Evolutionary conservation across 1,140 invertebrate genomes (phyloP), one percentile per base, ranked within the genome.

Genomic region (Asbolus verrucosus): DNA sequence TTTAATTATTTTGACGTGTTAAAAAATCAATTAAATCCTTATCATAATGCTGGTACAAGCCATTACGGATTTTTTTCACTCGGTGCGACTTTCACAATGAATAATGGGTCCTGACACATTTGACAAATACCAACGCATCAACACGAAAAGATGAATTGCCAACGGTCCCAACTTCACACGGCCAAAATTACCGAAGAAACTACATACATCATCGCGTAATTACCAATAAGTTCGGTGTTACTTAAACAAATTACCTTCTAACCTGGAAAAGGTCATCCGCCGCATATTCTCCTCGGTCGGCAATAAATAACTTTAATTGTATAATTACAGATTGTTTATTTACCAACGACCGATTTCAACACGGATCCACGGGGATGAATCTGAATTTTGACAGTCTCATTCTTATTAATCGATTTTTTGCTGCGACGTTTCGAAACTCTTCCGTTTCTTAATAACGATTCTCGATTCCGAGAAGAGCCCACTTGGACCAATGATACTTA

Each of bases 21-120:
- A 54, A 54, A 54, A 54, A 54, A 54, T 54, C 46, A 54, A 54
- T 54, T 54, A 54, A 54, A 54, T 54, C 46, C 46, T 54, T 54
- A 54, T 54, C 46, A 54, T 19, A 54, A 54, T 30, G 11, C 18
- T 27, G 46, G 46, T n/a, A 54, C 46, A 54, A 54, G 46, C 46
- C 11, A 54, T 54, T 54, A 54, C 19, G 21, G 46, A 27, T 27
- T 13, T 54, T 36, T 54, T 27, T 46, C n/a, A n/a, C n/a, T n/a
- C 14, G 14, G 13, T 6, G 43, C 43, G 43, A 50, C 43, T 50
- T 50, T 50, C 46, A 27, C 46, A 54, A 54, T 54, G 46, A 54
- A n/a, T 54, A 54, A 54, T 54, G 46, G 9, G n/a, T n/a, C n/a
- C n/a, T n/a, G n/a, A 27, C 46, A 13, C 9, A 46, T 15, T 27